Base-by-base conservation (phyloP, 2,888 invertebrate species). In the Erynnis tages region DNA sequence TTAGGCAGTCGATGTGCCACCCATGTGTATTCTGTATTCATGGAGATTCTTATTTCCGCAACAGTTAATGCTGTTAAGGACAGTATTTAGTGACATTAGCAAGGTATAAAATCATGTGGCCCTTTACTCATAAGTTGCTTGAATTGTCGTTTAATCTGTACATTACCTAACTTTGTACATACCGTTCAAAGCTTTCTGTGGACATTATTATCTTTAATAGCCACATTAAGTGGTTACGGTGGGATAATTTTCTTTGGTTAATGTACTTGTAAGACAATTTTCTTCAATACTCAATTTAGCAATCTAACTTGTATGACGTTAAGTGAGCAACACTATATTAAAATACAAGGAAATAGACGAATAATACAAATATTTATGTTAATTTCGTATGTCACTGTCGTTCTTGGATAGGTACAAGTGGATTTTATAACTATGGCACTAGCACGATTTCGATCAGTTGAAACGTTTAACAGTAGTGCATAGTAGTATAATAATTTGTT, bases 361-460 rank as follows among this genome's bases (percentile, higher is more conserved):
- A 49, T 40, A 16, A 32, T 49, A 19, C 38, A 23, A 48, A 40
- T 30, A 30, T 48, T 30, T 32, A 48, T 48, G 48, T 30, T 37
- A 37, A 37, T 47, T 47, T 13, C 17, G 37, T 47, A 37, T 37
- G 46, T 47, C 46, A 27, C 46, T 17, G 37, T 47, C 37, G 29
- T 27, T 47, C 25, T 46, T 35, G 46, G 4, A 35, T 37, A n/a
- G n/a, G n/a, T n/a, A 16, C 19, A 13, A 16, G 13, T 25, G 35
- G 27, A 10, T 46, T 40, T 37, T 30, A 38, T 29, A 38, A 21
- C 14, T 37, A 19, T 35, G 37, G 14, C 38, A 19, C 25, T 35
- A 29, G 37, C 47, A 47, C 38, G 40, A 40, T 47, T 48, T 16
- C 23, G 30, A 40, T 40, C 38, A 10, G 7, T 29, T n/a, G 30